Percentiles rank a stretch among this genome's conserved stretches.
Conservation (phyloP, 2,888 invertebrate species). For the Cenopis cana region DNA sequence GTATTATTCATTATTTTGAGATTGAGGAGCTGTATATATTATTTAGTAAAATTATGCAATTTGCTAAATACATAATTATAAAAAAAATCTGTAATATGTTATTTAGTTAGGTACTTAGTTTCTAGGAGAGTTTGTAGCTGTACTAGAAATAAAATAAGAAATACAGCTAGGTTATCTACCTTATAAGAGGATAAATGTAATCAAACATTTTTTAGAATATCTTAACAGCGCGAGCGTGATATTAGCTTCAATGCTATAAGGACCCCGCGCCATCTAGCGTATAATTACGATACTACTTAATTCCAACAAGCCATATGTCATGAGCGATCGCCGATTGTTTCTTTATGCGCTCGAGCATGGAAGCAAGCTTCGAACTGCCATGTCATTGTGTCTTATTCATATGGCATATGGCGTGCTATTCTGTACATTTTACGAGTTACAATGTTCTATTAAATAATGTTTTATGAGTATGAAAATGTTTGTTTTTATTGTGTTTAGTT, state of each 20-base stretch:
- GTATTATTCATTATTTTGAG: background rate
- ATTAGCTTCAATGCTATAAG: background rate
- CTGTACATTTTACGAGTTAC: constrained; percentile 27
- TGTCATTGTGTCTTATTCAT: constrained; percentile 44
- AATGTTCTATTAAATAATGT: background rate
- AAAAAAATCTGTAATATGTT: too few species aligned
- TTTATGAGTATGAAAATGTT: background rate
- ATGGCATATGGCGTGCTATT: constrained; percentile 28
- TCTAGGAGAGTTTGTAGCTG: too few species aligned
- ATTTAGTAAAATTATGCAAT: too few species aligned
- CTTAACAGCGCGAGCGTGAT: background rate
- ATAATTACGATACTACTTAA: constrained; percentile 9
- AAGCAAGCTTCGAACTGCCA: constrained; percentile 43
- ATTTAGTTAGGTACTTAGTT: too few species aligned
- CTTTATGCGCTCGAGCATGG: constrained; percentile 37
- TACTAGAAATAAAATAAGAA: too few species aligned
- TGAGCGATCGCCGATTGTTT: constrained; percentile 30
- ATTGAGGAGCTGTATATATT: too few species aligned
- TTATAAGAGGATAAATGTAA: background rate
- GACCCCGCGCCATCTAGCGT: background rate
- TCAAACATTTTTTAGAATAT: background rate
- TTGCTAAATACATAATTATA: too few species aligned
- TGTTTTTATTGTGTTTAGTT: background rate
- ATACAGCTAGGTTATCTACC: too few species aligned
- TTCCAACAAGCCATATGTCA: constrained; percentile 12